phyloP scores from a whole-genome alignment of 2,888 invertebrate genomes.

The Actias luna region DNA sequence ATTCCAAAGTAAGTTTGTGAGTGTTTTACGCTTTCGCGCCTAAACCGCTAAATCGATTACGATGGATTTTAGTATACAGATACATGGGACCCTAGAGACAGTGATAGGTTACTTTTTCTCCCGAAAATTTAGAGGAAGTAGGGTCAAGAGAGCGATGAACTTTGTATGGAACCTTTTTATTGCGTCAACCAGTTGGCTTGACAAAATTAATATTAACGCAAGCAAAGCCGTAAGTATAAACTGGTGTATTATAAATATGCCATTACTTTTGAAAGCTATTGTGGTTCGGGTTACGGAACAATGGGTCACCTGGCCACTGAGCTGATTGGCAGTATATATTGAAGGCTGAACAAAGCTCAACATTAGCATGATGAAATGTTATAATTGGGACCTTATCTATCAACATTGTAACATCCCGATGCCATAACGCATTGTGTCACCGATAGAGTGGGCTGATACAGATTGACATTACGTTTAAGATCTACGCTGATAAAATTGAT shows the following conservation, averaged over 20 bases:
- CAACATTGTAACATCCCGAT: constrained; percentile 4
- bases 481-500: neutral
- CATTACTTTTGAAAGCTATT: neutral
- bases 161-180: too few relatives aligned
- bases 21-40: neutral
- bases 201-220: neutral
- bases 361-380: neutral
- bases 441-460: constrained; percentile 6
- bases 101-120: too few relatives aligned
- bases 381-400: constrained; percentile 9
- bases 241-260: neutral
- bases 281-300: neutral
- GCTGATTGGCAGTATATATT: constrained; percentile 2
- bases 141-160: too few relatives aligned
- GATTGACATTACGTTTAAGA: constrained; percentile 10
- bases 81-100: too few relatives aligned
- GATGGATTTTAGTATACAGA: too few relatives aligned
- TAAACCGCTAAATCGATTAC: too few relatives aligned
- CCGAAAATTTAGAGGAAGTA: too few relatives aligned
- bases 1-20: neutral
- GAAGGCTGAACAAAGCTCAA: constrained; percentile 7
- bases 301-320: neutral
- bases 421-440: constrained; percentile 10
- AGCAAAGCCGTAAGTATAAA: too few relatives aligned
- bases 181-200: too few relatives aligned